A percentile compares a stretch with the other conserved stretches of the same genome.
These are phyloP conservation scores for Diloba caeruleocephala DNA, from an alignment of 2,888 invertebrate genomes.

Conservation along the genomic window DNA sequence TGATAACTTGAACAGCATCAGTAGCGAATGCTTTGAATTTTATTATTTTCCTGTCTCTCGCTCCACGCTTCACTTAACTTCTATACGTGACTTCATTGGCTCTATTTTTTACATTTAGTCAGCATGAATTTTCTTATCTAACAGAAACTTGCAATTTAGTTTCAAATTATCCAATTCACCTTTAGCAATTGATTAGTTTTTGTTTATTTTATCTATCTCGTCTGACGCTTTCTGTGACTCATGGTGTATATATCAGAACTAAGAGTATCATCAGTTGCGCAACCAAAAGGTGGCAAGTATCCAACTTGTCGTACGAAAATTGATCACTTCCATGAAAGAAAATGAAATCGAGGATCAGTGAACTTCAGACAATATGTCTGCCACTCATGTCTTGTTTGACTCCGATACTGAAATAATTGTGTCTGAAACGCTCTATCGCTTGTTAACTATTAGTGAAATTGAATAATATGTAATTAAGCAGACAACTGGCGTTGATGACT, in stretches of 20 bases:
- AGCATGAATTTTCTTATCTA: conserved; percentile 71
- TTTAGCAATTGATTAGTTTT: conserved; percentile 68
- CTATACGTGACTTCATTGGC: conserved; percentile 80
- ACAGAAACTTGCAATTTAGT: conserved; percentile 73
- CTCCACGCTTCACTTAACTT: conserved; percentile 79
- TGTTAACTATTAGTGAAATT: conserved; percentile 67
- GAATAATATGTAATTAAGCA: conserved; percentile 59
- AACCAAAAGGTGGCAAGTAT: conserved; percentile 71
- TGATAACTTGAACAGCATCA: conserved; percentile 54
- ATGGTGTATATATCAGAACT: conserved; percentile 54
- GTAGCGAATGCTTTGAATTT: conserved; percentile 57
- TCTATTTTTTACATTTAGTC: conserved; percentile 70
- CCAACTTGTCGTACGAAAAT: conserved; percentile 70
- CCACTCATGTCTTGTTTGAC: conserved; percentile 47
- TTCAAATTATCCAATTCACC: conserved; percentile 76
- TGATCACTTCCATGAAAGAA: conserved; percentile 72
- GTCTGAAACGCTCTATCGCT: conserved; percentile 58
- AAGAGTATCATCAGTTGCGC: conserved; percentile 64
- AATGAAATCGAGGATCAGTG: conserved; percentile 64
- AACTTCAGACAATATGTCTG: conserved; percentile 57
- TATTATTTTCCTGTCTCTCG: conserved; percentile 75
- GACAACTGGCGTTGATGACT: conserved; percentile 57
- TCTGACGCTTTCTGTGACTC: conserved; percentile 71
- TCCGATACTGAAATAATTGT: conserved; percentile 51
- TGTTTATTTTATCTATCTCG: conserved; percentile 63